Conservation (phyloP, 2,888 invertebrate species). For the Eristalis tenax region DNA sequence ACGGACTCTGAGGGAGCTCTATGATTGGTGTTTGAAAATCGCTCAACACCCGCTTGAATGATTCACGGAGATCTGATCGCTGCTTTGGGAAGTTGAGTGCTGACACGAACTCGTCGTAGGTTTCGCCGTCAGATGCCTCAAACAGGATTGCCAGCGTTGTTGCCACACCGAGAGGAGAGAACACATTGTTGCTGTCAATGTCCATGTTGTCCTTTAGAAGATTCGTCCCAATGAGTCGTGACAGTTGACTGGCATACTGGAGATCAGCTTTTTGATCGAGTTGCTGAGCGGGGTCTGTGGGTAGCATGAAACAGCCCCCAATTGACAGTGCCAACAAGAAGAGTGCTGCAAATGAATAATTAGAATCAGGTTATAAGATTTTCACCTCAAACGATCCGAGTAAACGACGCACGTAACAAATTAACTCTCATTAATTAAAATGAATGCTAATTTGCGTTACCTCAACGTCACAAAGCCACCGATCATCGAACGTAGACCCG, state of each 20-base stretch:
- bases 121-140: constrained; percentile 85
- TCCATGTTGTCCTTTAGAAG: constrained; percentile 79
- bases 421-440: no score
- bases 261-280: constrained; percentile 28
- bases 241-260: constrained; percentile 78
- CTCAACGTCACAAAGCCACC: no score
- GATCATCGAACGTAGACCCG: no score
- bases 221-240: constrained; percentile 78
- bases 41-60: constrained; percentile 75
- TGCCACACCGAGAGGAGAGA: constrained; percentile 86
- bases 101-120: constrained; percentile 83
- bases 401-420: no score
- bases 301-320: constrained; percentile 5
- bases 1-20: constrained; percentile 80
- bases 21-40: constrained; percentile 74
- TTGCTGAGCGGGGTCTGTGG: constrained; percentile 26
- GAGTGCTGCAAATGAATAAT: constrained; percentile 9
- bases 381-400: no score
- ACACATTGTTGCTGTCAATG: constrained; percentile 83
- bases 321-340: constrained; percentile 22
- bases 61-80: constrained; percentile 75
- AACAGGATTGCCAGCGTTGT: constrained; percentile 85
- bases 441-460: no score
- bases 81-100: constrained; percentile 84
- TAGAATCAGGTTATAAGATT: background rate